phyloP scores from a whole-genome alignment of 2,888 invertebrate genomes.

The Trichogramma evanescens region DNA sequence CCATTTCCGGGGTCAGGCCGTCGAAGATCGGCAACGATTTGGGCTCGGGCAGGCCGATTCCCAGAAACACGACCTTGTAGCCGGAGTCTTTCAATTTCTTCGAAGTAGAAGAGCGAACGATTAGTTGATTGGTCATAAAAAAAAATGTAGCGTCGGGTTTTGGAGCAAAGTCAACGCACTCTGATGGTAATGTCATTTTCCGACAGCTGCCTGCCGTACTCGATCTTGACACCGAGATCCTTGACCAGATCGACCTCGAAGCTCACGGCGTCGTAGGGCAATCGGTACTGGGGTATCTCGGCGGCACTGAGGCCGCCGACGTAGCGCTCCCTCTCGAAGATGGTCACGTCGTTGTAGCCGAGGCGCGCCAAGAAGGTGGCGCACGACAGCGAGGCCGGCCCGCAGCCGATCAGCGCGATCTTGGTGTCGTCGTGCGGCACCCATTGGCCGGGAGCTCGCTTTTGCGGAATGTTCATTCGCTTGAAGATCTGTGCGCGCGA shows the following conservation, averaged over 20 bases:
- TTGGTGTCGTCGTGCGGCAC: conserved; percentile 54
- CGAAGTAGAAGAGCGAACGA: neutral
- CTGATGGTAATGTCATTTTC: conserved; percentile 65
- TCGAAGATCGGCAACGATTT: conserved; percentile 73
- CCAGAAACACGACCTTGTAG: conserved; percentile 74
- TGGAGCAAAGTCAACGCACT: conserved; percentile 40
- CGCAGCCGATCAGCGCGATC: conserved; percentile 87
- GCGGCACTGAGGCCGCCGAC: conserved; percentile 89
- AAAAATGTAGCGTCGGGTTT: neutral
- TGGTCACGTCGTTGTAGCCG: conserved; percentile 84
- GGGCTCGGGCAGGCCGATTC: conserved; percentile 85
- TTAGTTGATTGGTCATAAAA: neutral
- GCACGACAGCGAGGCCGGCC: conserved; percentile 93
- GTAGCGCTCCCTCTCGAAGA: conserved; percentile 83
- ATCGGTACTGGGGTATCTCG: conserved; percentile 95
- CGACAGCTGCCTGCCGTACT: conserved; percentile 65
- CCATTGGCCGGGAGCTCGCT: conserved; percentile 63
- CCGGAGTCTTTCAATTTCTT: conserved; percentile 57
- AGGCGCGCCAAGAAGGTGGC: conserved; percentile 91
- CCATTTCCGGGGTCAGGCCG: conserved; percentile 67
- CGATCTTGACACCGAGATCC: conserved; percentile 88
- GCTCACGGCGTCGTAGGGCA: conserved; percentile 86
- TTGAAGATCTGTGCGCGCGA: conserved; percentile 66
- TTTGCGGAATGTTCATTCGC: conserved; percentile 87
- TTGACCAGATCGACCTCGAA: conserved; percentile 87